Evolutionary conservation across 2,113 vertebrate species (phyloP).

Genomic region (Nothoprocta perdicaria): DNA sequence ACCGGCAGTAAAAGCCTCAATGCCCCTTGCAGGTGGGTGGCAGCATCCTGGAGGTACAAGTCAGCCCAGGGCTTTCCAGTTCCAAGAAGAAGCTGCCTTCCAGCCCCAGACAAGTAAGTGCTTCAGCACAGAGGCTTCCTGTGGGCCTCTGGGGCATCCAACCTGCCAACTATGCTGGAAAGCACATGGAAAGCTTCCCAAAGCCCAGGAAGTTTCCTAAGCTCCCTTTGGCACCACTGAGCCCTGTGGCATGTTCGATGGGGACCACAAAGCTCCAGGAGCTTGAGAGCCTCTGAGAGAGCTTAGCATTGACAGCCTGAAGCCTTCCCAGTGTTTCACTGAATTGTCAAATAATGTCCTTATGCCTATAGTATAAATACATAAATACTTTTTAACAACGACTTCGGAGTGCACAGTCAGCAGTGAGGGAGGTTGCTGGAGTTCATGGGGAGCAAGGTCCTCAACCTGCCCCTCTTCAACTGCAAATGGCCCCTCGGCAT

Average conservation of each 20-base stretch:
- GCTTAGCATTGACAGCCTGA: not conserved
- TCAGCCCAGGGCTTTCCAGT: not conserved
- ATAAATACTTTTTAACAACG: conserved; percentile 34
- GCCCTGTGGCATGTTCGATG: not conserved
- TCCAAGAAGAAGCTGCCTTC: not conserved
- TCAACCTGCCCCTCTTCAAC: not conserved
- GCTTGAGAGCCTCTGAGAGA: not conserved
- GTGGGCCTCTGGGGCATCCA: not conserved
- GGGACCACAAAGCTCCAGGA: accelerated
- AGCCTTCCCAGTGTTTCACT: not conserved
- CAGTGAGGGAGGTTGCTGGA: not conserved
- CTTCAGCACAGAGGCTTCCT: not conserved
- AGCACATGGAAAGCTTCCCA: not conserved
- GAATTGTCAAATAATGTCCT: not conserved
- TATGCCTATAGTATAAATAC: conserved; percentile 28
- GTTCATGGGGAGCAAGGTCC: not conserved
- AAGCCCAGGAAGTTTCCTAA: not conserved
- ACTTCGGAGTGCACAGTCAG: not conserved
- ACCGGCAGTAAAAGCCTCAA: not conserved
- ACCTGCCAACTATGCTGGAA: not conserved
- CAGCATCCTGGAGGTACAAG: not conserved
- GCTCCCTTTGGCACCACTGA: not conserved
- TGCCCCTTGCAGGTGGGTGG: not conserved
- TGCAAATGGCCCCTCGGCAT: not conserved
- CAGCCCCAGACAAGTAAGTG: not conserved